Conservation (phyloP, 2,888 invertebrate species). For the Glaucopsyche alexis region DNA sequence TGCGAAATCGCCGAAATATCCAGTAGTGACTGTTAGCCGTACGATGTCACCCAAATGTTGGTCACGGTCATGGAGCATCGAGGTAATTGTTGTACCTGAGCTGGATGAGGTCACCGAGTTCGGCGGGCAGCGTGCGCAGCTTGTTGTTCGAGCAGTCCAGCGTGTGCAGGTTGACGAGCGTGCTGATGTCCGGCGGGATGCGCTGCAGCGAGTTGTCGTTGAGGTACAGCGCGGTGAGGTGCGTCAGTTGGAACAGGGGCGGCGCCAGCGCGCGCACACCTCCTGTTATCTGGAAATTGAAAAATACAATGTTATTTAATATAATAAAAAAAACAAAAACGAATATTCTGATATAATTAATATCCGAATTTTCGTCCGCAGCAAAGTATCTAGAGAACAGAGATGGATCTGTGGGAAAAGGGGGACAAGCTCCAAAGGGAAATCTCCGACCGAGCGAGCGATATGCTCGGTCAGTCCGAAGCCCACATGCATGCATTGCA, state of each 20-base stretch:
- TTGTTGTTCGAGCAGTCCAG: slow-evolving; percentile 97
- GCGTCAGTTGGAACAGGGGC: slow-evolving; percentile 92
- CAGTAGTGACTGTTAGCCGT: no score
- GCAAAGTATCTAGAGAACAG: background rate
- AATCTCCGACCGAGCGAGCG: no score
- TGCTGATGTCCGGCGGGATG: slow-evolving; percentile 94
- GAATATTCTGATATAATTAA: no score
- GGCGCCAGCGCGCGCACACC: slow-evolving; percentile 96
- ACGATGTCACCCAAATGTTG: no score
- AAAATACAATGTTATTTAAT: background rate
- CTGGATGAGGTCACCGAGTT: slow-evolving; percentile 97
- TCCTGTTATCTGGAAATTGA: slow-evolving; percentile 87
- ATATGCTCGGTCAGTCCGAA: no score
- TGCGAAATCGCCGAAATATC: background rate
- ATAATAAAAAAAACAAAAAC: no score
- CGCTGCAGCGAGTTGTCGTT: slow-evolving; percentile 96
- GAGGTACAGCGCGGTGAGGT: slow-evolving; percentile 96
- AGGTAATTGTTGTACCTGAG: slow-evolving; percentile 83
- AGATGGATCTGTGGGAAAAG: no score
- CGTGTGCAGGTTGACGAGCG: slow-evolving; percentile 89
- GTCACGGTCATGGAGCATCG: background rate
- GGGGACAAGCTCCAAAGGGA: no score
- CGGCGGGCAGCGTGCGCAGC: slow-evolving; percentile 94
- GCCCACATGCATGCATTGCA: no score
- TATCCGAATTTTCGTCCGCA: no score